phyloP scores from a whole-genome alignment of 92 coral and sea anemone species.

The Epizoanthus illoricatus region DNA sequence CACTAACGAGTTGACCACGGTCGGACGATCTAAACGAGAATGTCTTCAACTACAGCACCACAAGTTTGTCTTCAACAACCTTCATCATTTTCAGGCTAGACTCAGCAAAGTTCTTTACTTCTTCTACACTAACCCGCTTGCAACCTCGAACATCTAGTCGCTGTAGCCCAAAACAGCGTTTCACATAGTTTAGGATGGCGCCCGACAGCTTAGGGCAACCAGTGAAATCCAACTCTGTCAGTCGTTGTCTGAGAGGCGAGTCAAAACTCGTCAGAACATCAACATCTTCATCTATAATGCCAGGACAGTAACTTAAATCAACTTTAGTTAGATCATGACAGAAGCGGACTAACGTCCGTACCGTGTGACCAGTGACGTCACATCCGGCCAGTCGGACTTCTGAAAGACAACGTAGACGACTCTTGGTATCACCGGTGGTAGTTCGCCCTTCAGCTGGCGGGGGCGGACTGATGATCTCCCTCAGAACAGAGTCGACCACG shows the following conservation, averaged over 20 bases:
- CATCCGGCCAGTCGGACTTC: slow-evolving; percentile 91
- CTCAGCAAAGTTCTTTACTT: slow-evolving; percentile 69
- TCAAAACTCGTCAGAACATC: slow-evolving; percentile 69
- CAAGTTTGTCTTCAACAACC: slow-evolving; percentile 72
- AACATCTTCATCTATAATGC: slow-evolving; percentile 80
- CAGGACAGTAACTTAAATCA: slow-evolving; percentile 90
- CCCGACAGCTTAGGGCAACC: slow-evolving; percentile 92
- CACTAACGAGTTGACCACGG: not conserved
- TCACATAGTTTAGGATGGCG: slow-evolving; percentile 67
- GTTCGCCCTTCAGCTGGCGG: slow-evolving; percentile 82
- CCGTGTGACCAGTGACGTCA: slow-evolving; percentile 88
- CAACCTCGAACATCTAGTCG: slow-evolving; percentile 88
- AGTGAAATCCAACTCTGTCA: slow-evolving; percentile 75
- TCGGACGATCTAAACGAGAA: not conserved
- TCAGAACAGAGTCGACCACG: slow-evolving; percentile 82
- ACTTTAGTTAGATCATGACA: slow-evolving; percentile 73
- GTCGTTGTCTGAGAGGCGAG: slow-evolving; percentile 34
- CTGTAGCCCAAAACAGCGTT: slow-evolving; percentile 60
- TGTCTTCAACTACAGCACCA: slow-evolving; percentile 40
- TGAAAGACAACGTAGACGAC: slow-evolving; percentile 72
- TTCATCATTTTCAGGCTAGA: slow-evolving; percentile 52
- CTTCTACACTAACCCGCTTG: slow-evolving; percentile 58
- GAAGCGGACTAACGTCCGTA: slow-evolving; percentile 76
- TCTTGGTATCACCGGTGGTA: slow-evolving; percentile 81
- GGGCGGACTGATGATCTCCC: slow-evolving; percentile 71